phyloP scores from a whole-genome alignment of 2,113 vertebrate genomes.

The Tachuris rubrigastra region DNA sequence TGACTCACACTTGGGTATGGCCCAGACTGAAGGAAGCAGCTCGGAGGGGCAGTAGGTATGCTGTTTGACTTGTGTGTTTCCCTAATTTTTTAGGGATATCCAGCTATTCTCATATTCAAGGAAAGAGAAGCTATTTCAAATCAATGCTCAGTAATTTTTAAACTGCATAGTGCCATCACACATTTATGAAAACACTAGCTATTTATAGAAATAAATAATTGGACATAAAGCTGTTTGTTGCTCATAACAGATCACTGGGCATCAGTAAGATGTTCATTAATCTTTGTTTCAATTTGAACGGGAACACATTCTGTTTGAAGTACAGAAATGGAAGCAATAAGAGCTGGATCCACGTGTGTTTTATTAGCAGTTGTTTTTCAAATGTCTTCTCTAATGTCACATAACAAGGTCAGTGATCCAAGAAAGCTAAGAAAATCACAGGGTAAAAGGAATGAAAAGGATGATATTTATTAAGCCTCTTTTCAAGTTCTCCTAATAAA shows the following conservation, averaged over 20 bases:
- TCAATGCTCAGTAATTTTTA: neutral
- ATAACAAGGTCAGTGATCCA: slow-evolving; percentile 20
- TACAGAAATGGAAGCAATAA: neutral
- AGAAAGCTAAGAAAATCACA: neutral
- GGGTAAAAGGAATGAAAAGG: neutral
- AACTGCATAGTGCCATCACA: neutral
- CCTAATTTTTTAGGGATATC: neutral
- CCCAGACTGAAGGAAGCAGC: neutral
- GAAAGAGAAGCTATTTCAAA: neutral
- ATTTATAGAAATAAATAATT: slow-evolving; percentile 17
- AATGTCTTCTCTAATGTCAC: slow-evolving; percentile 30
- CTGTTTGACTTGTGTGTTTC: neutral
- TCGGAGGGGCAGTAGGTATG: neutral
- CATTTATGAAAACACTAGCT: neutral
- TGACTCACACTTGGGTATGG: accelerated
- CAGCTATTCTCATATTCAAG: neutral
- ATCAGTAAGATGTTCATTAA: slow-evolving; percentile 1
- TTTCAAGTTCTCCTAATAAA: neutral
- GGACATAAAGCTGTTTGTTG: neutral
- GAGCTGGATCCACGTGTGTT: neutral
- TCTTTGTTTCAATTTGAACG: neutral
- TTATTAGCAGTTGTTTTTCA: slow-evolving; percentile 11
- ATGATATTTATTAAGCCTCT: slow-evolving; percentile 2
- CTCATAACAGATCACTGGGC: slow-evolving; percentile 34
- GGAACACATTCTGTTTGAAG: neutral